These are phyloP conservation scores for Hydrozoanthus gracilis DNA, from an alignment of 92 coral and sea anemone genomes.

Conservation along the genomic window DNA sequence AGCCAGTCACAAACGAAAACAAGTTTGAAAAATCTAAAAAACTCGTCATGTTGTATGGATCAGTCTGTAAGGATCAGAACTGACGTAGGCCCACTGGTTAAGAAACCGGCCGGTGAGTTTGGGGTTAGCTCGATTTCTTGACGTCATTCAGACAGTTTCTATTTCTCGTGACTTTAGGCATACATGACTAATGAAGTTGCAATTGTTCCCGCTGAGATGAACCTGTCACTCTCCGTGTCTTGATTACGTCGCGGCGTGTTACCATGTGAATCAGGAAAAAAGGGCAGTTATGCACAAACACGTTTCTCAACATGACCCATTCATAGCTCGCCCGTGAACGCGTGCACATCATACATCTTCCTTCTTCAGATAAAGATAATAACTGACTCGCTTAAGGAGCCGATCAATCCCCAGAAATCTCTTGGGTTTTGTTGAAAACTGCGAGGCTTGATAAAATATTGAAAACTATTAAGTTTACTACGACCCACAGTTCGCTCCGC, in stretches of 20 bases:
- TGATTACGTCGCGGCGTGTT: slow-evolving; percentile 41
- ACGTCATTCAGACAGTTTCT: slow-evolving; percentile 26
- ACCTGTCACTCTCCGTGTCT: slow-evolving; percentile 17
- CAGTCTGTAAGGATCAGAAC: too few relatives aligned
- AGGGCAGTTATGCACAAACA: slow-evolving; percentile 32
- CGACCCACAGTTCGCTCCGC: not conserved
- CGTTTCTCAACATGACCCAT: slow-evolving; percentile 43
- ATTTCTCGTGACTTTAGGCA: slow-evolving; percentile 38
- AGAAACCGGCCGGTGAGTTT: not conserved
- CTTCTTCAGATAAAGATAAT: too few relatives aligned
- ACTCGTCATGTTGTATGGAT: too few relatives aligned
- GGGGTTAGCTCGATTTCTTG: not conserved
- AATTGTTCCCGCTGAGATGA: not conserved
- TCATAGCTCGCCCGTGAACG: slow-evolving; percentile 3
- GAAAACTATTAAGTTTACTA: not conserved
- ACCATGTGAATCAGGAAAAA: slow-evolving; percentile 4
- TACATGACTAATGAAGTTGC: slow-evolving; percentile 15
- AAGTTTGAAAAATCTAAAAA: too few relatives aligned
- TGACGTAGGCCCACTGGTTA: not conserved
- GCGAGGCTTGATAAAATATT: not conserved
- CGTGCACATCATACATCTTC: not conserved
- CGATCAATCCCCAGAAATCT: not conserved
- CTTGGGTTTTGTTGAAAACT: not conserved
- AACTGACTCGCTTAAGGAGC: not conserved
- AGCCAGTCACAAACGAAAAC: too few relatives aligned